Conservation (phyloP, 2,888 invertebrate species). For the Metalampra italica region DNA sequence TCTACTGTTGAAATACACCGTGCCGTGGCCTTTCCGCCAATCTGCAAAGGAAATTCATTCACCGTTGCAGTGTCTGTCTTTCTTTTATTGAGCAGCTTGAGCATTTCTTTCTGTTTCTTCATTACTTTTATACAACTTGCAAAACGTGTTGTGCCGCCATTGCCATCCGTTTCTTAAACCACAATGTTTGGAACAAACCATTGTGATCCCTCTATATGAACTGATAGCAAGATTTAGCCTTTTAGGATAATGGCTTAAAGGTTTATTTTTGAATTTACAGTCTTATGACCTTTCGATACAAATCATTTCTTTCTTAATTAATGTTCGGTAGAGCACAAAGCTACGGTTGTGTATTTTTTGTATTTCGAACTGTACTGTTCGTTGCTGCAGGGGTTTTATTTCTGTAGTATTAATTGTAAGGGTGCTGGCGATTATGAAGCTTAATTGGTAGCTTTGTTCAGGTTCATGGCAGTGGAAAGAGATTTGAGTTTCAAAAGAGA, state of each 20-base stretch:
- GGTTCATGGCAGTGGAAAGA: constrained; percentile 28
- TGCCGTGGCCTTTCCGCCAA: too few species aligned
- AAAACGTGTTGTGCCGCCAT: constrained; percentile 16
- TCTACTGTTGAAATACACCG: too few species aligned
- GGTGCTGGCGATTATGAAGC: constrained; percentile 58
- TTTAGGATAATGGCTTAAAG: constrained; percentile 22
- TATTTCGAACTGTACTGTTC: constrained; percentile 23
- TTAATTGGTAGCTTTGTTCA: constrained; percentile 49
- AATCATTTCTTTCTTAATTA: constrained; percentile 63
- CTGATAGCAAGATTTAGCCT: constrained; percentile 21
- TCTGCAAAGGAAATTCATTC: too few species aligned
- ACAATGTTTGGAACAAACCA: constrained; percentile 43
- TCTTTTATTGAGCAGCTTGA: too few species aligned
- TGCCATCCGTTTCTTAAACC: constrained; percentile 43
- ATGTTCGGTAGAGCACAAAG: constrained; percentile 67
- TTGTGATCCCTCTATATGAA: constrained; percentile 21
- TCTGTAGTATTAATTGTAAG: constrained; percentile 67
- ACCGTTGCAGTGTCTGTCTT: too few species aligned
- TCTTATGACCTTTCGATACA: constrained; percentile 39
- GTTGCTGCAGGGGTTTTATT: constrained; percentile 62
- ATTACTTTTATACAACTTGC: too few species aligned
- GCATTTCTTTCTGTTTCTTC: too few species aligned
- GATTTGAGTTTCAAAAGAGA: constrained; percentile 47
- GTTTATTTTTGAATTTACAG: constrained; percentile 24
- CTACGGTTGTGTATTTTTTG: constrained; percentile 64